These are phyloP conservation scores for Melitaea athalia DNA, from an alignment of 2,888 invertebrate species.

Conservation along the genomic window DNA sequence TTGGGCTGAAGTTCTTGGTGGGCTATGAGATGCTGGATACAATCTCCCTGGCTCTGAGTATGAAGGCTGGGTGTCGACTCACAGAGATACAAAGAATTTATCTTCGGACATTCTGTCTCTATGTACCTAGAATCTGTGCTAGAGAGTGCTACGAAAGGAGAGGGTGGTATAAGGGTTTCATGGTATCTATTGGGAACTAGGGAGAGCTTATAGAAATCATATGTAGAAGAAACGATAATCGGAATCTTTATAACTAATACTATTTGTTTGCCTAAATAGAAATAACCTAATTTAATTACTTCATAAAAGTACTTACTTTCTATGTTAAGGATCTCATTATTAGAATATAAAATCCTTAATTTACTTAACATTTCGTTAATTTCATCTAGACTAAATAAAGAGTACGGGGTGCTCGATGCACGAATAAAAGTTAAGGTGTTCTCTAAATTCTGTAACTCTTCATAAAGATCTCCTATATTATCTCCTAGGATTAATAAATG, in stretches of 20 bases:
- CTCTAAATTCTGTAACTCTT: no score
- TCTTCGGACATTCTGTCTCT: slow-evolving; percentile 15
- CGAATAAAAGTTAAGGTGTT: no score
- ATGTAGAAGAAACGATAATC: background rate
- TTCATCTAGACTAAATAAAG: background rate
- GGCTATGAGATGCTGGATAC: background rate
- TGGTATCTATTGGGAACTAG: background rate
- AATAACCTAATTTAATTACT: no score
- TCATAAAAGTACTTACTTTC: no score
- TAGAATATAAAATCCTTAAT: background rate
- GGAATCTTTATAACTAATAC: background rate
- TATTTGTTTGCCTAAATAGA: background rate
- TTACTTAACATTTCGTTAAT: background rate
- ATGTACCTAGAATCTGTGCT: slow-evolving; percentile 10
- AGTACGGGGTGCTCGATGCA: background rate
- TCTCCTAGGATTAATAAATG: no score
- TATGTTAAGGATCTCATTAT: no score
- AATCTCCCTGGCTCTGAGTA: background rate
- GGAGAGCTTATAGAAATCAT: background rate
- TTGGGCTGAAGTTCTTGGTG: background rate
- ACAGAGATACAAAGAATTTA: background rate
- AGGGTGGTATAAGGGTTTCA: background rate
- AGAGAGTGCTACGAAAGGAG: slow-evolving; percentile 11
- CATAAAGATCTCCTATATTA: no score
- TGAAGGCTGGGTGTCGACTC: background rate